phyloP scores from a whole-genome alignment of 2,113 vertebrate genomes.

The Cryptotis parvus region DNA sequence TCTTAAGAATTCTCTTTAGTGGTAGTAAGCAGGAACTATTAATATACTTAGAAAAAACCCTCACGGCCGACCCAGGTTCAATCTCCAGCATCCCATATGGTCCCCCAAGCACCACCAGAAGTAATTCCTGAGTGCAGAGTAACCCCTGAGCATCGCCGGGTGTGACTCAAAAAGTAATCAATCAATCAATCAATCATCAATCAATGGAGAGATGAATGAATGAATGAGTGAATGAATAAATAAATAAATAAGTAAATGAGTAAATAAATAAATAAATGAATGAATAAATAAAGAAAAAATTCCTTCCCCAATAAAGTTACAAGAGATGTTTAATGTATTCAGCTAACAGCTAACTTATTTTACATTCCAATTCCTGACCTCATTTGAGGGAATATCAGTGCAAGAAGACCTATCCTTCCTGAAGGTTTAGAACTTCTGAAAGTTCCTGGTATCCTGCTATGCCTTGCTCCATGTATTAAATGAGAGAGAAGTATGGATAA shows the following conservation, averaged over 20 bases:
- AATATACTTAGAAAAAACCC: slow-evolving; percentile 50
- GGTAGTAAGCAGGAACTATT: background rate
- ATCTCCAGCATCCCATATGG: too few species aligned
- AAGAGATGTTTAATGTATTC: slow-evolving; percentile 8
- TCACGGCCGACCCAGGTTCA: too few species aligned
- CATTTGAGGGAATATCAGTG: background rate
- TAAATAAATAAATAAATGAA: too few species aligned
- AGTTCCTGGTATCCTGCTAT: background rate
- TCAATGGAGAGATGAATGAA: too few species aligned
- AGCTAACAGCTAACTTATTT: background rate
- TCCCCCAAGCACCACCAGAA: too few species aligned
- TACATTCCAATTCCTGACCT: background rate
- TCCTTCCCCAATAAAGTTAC: slow-evolving; percentile 29
- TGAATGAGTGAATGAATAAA: too few species aligned
- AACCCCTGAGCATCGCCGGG: too few species aligned
- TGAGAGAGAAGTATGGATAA: background rate
- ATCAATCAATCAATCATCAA: too few species aligned
- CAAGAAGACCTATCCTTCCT: background rate
- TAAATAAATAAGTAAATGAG: too few species aligned
- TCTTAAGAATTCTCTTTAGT: slow-evolving; percentile 36
- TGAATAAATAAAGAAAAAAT: too few species aligned
- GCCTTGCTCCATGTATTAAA: background rate
- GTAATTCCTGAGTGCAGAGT: too few species aligned
- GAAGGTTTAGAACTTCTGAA: background rate
- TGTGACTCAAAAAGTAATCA: too few species aligned